Evolutionary conservation across 1,140 invertebrate species (phyloP), one percentile per base, ranked within the genome.

Genomic region (Hestina assimilis): DNA sequence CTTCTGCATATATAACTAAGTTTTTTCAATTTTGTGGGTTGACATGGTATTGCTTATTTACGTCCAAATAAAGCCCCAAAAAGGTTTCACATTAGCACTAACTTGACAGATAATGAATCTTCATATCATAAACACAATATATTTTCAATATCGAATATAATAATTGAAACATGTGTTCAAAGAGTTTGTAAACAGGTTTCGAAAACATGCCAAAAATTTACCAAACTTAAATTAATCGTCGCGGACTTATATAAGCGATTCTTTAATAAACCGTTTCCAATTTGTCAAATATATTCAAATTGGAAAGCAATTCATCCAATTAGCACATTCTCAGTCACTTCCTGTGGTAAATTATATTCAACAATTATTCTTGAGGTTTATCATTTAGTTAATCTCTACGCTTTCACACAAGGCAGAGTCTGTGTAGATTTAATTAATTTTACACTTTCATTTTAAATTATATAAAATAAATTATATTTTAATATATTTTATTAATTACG

Each of bases 321-420:
- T 45, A 45, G 42, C 42, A n/a, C 8, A 17, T 9, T 4, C 42
- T 45, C 15, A 23, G 21, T 26, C 26, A 45, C 28, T 21, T 45
- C 12, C 42, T 14, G 23, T 45, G 8, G 28, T 45, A 45, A 45
- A 45, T 15, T 28, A 20, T 23, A 28, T 45, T n/a, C 21, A 26
- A 43, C 19, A 38, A 38, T 38, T 38, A 33, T 33, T 3, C 15
- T 38, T 19, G 15, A 38, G 5, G n/a, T 7, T 48, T 48, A 48
- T 48, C 45, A 48, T 48, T 48, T 41, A 41, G 33, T 52, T 52
- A 23, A 52, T 52, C 48, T 52, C 38, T 20, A 41, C 35, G 38
- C 48, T 52, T 52, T 52, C 48, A 41, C 48, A 19, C 21, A 20
- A 28, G 9, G 14, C 31, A 40, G 48, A 19, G 3, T 54, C 11